Evolutionary conservation across 2,113 vertebrate species (phyloP).

Genomic region (Nothobranchius furzeri): DNA sequence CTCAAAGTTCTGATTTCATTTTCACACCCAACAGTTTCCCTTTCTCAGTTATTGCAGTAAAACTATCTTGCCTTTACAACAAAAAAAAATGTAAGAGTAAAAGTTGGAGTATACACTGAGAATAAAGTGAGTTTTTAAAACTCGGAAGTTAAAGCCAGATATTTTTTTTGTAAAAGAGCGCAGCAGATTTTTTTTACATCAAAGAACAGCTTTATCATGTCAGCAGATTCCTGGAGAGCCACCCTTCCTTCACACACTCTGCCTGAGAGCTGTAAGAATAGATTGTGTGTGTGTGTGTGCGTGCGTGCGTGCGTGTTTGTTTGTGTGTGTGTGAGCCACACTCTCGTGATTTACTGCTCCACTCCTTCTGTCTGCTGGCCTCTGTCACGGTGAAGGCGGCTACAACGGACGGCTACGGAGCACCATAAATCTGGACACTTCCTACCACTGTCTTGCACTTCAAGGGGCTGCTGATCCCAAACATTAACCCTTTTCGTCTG

Average conservation of each 20-base stretch:
- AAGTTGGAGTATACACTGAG: not conserved
- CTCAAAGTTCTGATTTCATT: too few relatives aligned
- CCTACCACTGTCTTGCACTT: slow-evolving; percentile 81
- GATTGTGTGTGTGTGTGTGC: slow-evolving; percentile 51
- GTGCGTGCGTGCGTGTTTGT: slow-evolving; percentile 38
- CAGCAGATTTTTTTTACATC: not conserved
- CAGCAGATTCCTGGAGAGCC: slow-evolving; percentile 36
- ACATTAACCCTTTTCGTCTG: slow-evolving; percentile 73
- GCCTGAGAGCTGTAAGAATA: slow-evolving; percentile 54
- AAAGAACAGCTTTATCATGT: slow-evolving; percentile 47
- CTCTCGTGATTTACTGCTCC: slow-evolving; percentile 76
- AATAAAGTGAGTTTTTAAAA: not conserved
- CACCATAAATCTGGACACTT: slow-evolving; percentile 83
- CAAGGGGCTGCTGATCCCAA: slow-evolving; percentile 79
- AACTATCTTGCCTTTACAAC: too few relatives aligned
- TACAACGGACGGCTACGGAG: slow-evolving; percentile 54
- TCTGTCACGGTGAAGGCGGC: slow-evolving; percentile 69
- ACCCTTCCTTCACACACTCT: slow-evolving; percentile 55
- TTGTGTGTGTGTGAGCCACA: slow-evolving; percentile 63
- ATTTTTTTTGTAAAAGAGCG: not conserved
- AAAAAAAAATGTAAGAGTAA: not conserved
- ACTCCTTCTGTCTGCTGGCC: slow-evolving; percentile 71
- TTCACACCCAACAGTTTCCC: too few relatives aligned
- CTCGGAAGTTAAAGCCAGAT: slow-evolving; percentile 13
- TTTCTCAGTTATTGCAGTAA: too few relatives aligned